Conservation (phyloP, 2,888 invertebrate genomes). For the Drosophila recens region DNA sequence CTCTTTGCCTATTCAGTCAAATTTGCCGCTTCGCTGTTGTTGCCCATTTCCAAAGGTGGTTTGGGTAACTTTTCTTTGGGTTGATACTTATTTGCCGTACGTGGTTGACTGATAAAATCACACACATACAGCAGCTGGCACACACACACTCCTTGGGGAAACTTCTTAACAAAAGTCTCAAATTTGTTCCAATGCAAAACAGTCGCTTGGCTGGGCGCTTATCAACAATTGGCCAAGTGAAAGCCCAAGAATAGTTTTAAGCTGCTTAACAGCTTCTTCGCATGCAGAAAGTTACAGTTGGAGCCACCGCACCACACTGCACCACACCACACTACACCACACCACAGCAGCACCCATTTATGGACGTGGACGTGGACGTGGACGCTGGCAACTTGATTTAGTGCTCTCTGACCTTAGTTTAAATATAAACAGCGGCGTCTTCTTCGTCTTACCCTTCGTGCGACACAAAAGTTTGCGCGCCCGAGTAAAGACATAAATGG, state of each 20-base stretch:
- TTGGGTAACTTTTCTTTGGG: slow-evolving; percentile 41
- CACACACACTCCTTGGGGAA: slow-evolving; percentile 31
- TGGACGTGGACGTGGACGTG: slow-evolving; percentile 6
- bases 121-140: slow-evolving; percentile 39
- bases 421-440: slow-evolving; percentile 83
- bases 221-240: slow-evolving; percentile 77
- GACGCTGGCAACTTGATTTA: slow-evolving; percentile 84
- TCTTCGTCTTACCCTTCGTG: slow-evolving; percentile 48
- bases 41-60: slow-evolving; percentile 20
- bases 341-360: neutral
- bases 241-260: slow-evolving; percentile 78
- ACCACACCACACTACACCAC: neutral
- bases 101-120: slow-evolving; percentile 69
- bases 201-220: slow-evolving; percentile 79
- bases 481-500: slow-evolving; percentile 85
- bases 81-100: slow-evolving; percentile 58
- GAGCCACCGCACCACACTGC: neutral
- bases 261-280: slow-evolving; percentile 80
- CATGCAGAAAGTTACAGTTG: slow-evolving; percentile 51
- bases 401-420: slow-evolving; percentile 85
- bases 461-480: slow-evolving; percentile 71
- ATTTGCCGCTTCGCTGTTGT: neutral
- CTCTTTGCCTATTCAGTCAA: slow-evolving; percentile 1
- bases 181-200: slow-evolving; percentile 79
- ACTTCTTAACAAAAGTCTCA: slow-evolving; percentile 78